phyloP scores from a whole-genome alignment of 2,888 invertebrate species.

The Nymphalis polychloros region DNA sequence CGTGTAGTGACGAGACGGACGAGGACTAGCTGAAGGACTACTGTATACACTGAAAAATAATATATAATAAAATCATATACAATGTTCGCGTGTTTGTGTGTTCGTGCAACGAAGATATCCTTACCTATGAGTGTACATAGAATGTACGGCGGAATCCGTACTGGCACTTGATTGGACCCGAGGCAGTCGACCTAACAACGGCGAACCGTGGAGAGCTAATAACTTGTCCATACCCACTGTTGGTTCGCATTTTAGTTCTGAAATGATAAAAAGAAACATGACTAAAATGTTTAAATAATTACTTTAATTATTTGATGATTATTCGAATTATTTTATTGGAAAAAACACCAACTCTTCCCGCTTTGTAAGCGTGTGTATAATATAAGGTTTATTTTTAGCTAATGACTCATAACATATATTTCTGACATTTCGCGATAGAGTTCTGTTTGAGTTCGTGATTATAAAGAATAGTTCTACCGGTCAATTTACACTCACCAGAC shows the following conservation, averaged over 20 bases:
- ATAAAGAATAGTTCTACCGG: background rate
- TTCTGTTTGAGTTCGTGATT: too few species aligned
- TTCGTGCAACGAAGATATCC: background rate
- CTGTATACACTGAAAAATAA: constrained; percentile 83
- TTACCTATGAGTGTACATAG: constrained; percentile 88
- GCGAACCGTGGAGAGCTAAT: constrained; percentile 86
- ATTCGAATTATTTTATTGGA: too few species aligned
- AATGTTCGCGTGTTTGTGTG: too few species aligned
- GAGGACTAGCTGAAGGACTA: constrained; percentile 93
- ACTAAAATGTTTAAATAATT: too few species aligned
- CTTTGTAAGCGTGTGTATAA: too few species aligned
- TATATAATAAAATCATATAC: too few species aligned
- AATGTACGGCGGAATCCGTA: constrained; percentile 94
- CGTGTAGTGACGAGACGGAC: constrained; percentile 92
- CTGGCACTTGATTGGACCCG: constrained; percentile 90
- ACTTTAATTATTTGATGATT: too few species aligned
- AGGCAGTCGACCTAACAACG: constrained; percentile 85
- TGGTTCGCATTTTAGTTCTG: constrained; percentile 78
- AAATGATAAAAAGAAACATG: constrained; percentile 7
- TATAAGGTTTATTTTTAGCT: too few species aligned
- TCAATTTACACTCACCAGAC: constrained; percentile 52
- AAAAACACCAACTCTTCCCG: too few species aligned
- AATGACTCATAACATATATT: too few species aligned
- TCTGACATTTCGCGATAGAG: too few species aligned
- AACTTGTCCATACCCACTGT: constrained; percentile 81